These are phyloP conservation scores for Scelioninae gen. 1 DNA, from an alignment of 2,888 invertebrate species.

Conservation along the genomic window DNA sequence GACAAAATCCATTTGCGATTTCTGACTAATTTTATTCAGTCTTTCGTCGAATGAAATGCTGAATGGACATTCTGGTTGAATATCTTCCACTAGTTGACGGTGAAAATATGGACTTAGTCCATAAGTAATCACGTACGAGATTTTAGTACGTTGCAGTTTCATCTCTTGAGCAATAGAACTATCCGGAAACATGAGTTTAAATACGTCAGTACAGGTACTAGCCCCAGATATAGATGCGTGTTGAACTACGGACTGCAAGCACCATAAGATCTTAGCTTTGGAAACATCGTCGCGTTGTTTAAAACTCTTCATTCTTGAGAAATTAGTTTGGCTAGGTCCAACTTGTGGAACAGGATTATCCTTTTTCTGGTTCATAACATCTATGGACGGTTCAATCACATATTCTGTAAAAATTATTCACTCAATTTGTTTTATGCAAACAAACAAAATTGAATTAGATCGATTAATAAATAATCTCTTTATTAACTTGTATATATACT, in stretches of 20 bases:
- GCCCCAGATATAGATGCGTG: constrained; percentile 12
- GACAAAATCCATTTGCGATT: constrained; percentile 73
- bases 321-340: constrained; percentile 5
- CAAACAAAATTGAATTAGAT: no score
- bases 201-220: constrained; percentile 20
- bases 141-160: constrained; percentile 54
- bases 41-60: constrained; percentile 65
- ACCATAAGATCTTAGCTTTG: constrained; percentile 20
- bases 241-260: constrained; percentile 12
- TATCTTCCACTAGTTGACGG: constrained; percentile 29
- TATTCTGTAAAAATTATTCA: no score
- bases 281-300: constrained; percentile 4
- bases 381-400: constrained; percentile 12
- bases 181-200: constrained; percentile 34
- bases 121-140: constrained; percentile 62
- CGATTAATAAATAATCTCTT: no score
- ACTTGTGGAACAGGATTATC: constrained; percentile 10
- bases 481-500: no score
- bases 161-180: constrained; percentile 24
- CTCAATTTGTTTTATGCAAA: no score
- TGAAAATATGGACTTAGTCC: constrained; percentile 69
- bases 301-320: constrained; percentile 13
- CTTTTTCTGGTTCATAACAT: constrained; percentile 13
- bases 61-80: constrained; percentile 46
- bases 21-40: constrained; percentile 67